Percentiles rank a stretch among this genome's conserved stretches.
phyloP scores from a whole-genome alignment of 2,113 vertebrate species.

The Podarcis raffonei region DNA sequence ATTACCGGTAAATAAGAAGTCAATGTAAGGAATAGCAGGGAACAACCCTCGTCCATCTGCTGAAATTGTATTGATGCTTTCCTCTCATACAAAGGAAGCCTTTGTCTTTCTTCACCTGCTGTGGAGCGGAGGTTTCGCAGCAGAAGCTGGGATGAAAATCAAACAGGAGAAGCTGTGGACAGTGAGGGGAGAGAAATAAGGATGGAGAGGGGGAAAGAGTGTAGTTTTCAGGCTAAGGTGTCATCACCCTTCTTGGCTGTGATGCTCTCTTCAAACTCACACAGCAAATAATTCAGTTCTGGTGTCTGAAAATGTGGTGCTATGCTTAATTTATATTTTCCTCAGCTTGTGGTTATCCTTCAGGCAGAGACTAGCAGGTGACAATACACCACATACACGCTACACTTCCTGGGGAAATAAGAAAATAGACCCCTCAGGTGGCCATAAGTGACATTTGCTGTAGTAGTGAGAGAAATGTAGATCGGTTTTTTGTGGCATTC shows the following conservation, averaged over 20 bases:
- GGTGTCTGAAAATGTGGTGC: slow-evolving; percentile 3
- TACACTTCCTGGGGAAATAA: background rate
- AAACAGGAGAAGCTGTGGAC: background rate
- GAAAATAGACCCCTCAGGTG: background rate
- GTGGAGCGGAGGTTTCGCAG: background rate
- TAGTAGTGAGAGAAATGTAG: background rate
- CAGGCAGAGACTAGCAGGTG: background rate
- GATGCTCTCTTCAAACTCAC: background rate
- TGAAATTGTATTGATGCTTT: too few relatives aligned
- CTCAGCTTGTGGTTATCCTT: background rate
- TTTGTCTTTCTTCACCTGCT: background rate
- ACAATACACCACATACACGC: background rate
- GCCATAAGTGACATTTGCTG: background rate
- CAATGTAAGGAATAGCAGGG: too few relatives aligned
- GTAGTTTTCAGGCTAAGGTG: background rate
- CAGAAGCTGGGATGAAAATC: background rate
- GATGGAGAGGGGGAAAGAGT: background rate
- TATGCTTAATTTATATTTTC: background rate
- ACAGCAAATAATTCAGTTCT: background rate
- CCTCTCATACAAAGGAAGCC: too few relatives aligned
- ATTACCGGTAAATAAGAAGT: too few relatives aligned
- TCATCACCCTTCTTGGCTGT: background rate
- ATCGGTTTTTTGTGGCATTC: background rate
- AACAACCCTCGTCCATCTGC: too few relatives aligned
- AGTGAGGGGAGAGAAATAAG: background rate